phyloP scores from a whole-genome alignment of 1,140 invertebrate genomes.

The Thalassaphorura encarpata region DNA sequence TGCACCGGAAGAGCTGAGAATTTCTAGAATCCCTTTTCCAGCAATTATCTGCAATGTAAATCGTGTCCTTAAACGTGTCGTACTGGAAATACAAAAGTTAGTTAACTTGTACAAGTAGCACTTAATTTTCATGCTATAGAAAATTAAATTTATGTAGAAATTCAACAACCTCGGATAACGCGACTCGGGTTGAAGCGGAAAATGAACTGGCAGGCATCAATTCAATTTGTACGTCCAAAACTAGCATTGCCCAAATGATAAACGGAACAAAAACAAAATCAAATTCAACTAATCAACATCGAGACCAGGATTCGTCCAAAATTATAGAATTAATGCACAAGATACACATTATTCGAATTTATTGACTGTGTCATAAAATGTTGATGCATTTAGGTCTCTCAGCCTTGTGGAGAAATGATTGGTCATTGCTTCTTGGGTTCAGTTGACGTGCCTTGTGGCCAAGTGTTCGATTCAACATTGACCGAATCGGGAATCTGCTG shows the following conservation, averaged over 20 bases:
- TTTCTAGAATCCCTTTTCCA: constrained; percentile 31
- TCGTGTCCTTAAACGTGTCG: constrained; percentile 17
- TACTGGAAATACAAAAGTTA: too few species aligned
- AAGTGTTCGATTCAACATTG: neutral
- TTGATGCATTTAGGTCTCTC: neutral
- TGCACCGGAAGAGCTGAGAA: constrained; percentile 6
- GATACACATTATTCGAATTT: neutral
- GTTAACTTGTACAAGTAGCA: too few species aligned
- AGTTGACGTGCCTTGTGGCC: neutral
- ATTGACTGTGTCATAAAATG: neutral
- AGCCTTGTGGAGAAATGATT: constrained; percentile 11
- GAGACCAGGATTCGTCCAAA: too few species aligned
- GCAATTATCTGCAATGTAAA: constrained; percentile 33
- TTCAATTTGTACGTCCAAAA: neutral
- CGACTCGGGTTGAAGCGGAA: too few species aligned
- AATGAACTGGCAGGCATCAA: too few species aligned
- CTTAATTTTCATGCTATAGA: too few species aligned
- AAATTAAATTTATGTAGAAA: too few species aligned
- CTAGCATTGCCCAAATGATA: neutral
- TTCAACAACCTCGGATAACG: too few species aligned
- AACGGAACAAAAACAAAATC: neutral
- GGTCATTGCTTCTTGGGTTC: constrained; percentile 6
- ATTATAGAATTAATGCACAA: neutral
- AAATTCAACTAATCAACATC: neutral
- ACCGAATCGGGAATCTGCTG: constrained; percentile 66